Evolutionary conservation across 2,113 vertebrate genomes (phyloP).

Genomic region (Orcinus orca): DNA sequence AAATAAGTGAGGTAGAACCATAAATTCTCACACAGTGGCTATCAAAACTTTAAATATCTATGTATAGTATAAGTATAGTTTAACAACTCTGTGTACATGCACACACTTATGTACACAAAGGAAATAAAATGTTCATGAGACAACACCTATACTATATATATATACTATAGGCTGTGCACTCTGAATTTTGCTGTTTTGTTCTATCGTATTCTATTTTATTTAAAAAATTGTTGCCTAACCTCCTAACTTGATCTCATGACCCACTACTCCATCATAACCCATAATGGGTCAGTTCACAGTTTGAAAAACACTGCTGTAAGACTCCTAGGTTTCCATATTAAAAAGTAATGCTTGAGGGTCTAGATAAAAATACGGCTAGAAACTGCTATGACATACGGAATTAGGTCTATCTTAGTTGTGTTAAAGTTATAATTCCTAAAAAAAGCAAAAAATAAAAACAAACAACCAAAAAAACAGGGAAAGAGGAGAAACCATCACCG

Average conservation of each 20-base stretch:
- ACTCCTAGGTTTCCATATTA: not conserved
- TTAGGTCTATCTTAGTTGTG: not conserved
- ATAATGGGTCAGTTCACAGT: conserved; percentile 27
- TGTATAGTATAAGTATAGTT: not conserved
- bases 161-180: not conserved
- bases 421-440: not conserved
- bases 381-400: not conserved
- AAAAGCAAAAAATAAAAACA: not conserved
- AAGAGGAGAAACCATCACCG: not conserved
- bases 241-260: not conserved
- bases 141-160: not conserved
- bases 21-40: not conserved
- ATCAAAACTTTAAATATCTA: not conserved
- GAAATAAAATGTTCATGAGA: not conserved
- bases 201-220: not conserved
- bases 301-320: not conserved
- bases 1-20: not conserved
- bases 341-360: not conserved
- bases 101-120: not conserved
- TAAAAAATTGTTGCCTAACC: not conserved
- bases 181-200: not conserved
- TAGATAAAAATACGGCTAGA: not conserved
- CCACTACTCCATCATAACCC: not conserved
- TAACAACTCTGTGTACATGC: not conserved
- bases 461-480: not conserved